Evolutionary conservation across 1,140 invertebrate genomes (phyloP), one percentile per base, ranked within the genome.

Genomic region (Cydia fagiglandana): DNA sequence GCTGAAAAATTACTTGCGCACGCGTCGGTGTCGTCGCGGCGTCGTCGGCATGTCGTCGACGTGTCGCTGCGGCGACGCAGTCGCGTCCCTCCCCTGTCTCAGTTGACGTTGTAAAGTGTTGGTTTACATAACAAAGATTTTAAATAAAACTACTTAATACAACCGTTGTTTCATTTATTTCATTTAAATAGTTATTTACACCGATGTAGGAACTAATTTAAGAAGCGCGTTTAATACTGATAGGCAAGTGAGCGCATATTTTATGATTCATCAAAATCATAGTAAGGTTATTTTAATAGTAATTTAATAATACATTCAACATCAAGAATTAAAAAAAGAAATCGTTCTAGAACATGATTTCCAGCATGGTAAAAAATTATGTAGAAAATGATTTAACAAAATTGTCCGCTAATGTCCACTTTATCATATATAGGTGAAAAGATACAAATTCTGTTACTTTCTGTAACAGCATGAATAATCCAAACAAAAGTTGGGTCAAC

Each of bases 121-220:
- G 88, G 84, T 91, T 90, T 91, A 88, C 88, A 89, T 92, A 91
- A 92, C 91, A 92, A 91, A 92, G 88, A 89, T 91, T 92, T 91
- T 90, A 88, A 91, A 91, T 88, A 87, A 92, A 92, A 90, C 86
- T 91, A 88, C 91, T 90, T 92, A 91, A 91, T 91, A 91, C 89
- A 92, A 89, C 76, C 79, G 50, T 80, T 73, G 80, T 88, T 88
- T 89, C 84, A 89, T 90, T 90, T 84, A 64, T 73, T 90, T 90
- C 83, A 64, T 73, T 20, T 53, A 73, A 74, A 20, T 68, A 53
- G 6, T 64, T 34, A 64, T 56, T 30, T 47, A 47, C 10, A 15
- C 24, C 20, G 61, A 75, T 75, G 10, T 56, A 73, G 47, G 47
- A 73, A 73, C 73, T 73, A 53, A 41, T 41, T 12, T n/a, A 38